These are phyloP conservation scores for Boloria euphrosyne DNA, from an alignment of 2,888 invertebrate genomes.

Conservation along the genomic window DNA sequence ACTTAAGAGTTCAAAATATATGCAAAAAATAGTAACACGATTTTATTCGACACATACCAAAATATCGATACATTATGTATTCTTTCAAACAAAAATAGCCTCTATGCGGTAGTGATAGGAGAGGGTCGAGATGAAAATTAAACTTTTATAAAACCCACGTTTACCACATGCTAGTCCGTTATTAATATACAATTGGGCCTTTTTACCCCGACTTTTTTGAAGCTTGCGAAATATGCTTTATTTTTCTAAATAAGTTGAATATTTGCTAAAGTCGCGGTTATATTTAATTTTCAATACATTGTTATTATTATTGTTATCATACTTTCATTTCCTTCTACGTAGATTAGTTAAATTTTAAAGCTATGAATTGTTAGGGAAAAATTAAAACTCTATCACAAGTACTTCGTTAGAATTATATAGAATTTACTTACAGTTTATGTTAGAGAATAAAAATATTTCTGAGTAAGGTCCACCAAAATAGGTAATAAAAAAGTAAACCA, in stretches of 20 bases:
- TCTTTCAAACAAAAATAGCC: conserved; percentile 20
- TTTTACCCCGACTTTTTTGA: conserved; percentile 35
- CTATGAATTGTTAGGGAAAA: no score
- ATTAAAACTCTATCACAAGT: no score
- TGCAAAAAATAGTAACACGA: conserved; percentile 21
- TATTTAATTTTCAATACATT: not conserved
- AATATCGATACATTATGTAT: conserved; percentile 34
- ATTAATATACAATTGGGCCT: conserved; percentile 48
- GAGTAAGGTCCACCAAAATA: no score
- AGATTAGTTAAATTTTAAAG: not conserved
- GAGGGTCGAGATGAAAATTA: conserved; percentile 23
- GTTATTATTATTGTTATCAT: no score
- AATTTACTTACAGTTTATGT: no score
- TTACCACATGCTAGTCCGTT: conserved; percentile 45
- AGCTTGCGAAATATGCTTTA: conserved; percentile 31
- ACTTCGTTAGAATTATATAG: no score
- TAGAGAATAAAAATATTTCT: no score
- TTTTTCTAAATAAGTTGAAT: conserved; percentile 21
- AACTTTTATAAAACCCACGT: conserved; percentile 37
- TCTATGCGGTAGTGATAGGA: conserved; percentile 27
- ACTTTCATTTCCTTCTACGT: not conserved
- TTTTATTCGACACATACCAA: conserved; percentile 48
- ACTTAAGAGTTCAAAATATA: conserved; percentile 33
- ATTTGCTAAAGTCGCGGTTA: not conserved
- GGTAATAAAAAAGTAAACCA: no score